Percentiles rank a stretch among this genome's conserved stretches.
Evolutionary conservation across 2,797 vertebrate genomes (phyloP).

Genomic region (Protosalanx chinensis): DNA sequence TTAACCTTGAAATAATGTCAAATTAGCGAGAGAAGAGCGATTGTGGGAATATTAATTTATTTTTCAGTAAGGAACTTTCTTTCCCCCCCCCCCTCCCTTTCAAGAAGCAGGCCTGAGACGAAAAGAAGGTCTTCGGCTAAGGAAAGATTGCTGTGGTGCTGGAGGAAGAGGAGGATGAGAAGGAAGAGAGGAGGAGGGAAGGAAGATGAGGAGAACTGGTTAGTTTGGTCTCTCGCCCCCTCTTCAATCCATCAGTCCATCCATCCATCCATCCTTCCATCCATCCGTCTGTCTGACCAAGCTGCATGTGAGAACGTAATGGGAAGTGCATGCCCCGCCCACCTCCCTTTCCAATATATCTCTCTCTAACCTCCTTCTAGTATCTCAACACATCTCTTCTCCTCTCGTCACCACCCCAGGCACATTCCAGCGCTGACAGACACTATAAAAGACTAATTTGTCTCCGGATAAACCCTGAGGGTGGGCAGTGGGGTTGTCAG

Average conservation of each 20-base stretch:
- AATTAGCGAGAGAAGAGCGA: conserved; percentile 56
- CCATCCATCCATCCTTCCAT: neutral
- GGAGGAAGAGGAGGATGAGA: neutral
- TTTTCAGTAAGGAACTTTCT: conserved; percentile 43
- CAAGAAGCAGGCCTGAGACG: conserved; percentile 15
- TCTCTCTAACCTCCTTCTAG: neutral
- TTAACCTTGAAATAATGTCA: conserved; percentile 69
- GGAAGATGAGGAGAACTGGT: neutral
- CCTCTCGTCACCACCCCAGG: neutral
- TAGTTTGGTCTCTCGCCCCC: neutral
- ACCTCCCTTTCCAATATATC: neutral
- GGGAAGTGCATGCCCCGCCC: neutral
- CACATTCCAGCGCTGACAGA: conserved; percentile 24
- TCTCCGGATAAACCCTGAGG: conserved; percentile 14
- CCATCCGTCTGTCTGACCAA: neutral
- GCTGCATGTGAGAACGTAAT: neutral
- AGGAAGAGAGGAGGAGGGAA: neutral
- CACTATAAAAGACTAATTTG: conserved; percentile 34
- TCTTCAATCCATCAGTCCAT: neutral
- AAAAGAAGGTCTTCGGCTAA: conserved; percentile 50
- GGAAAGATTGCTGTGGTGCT: conserved; percentile 10
- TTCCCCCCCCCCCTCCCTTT: too few species aligned
- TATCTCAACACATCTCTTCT: neutral
- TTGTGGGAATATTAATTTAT: conserved; percentile 64
- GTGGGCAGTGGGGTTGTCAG: conserved; percentile 14